Percentiles rank a stretch among this genome's conserved stretches.
Evolutionary conservation across 2,888 invertebrate genomes (phyloP).

Genomic region (Pristionchus mayeri): DNA sequence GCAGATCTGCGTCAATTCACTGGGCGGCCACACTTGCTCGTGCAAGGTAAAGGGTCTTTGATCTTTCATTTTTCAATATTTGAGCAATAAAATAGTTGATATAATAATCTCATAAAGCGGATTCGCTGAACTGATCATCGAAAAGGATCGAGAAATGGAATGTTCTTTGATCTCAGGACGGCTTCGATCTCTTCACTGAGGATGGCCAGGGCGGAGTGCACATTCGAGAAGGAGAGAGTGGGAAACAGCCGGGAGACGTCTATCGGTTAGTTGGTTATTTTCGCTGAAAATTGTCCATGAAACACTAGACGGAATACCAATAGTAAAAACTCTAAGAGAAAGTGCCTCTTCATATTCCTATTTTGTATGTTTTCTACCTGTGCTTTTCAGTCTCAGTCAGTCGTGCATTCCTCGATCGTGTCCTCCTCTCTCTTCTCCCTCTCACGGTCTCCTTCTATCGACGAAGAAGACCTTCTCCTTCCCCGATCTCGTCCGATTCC

Average conservation of each 20-base stretch:
- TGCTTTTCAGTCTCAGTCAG: constrained; percentile 84
- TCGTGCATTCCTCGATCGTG: constrained; percentile 72
- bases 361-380: too few relatives aligned
- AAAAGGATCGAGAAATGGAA: too few relatives aligned
- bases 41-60: constrained; percentile 84
- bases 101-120: too few relatives aligned
- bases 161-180: constrained; percentile 79
- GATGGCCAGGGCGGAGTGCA: constrained; percentile 92
- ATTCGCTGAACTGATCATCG: too few relatives aligned
- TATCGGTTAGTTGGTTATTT: constrained; percentile 40
- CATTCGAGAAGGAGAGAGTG: constrained; percentile 89
- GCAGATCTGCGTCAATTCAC: constrained; percentile 74
- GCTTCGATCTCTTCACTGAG: constrained; percentile 88
- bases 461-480: constrained; percentile 63
- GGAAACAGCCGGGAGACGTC: constrained; percentile 86
- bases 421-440: constrained; percentile 66
- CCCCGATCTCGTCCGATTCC: constrained; percentile 85
- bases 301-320: too few relatives aligned
- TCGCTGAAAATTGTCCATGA: neutral
- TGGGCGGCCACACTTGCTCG: constrained; percentile 83
- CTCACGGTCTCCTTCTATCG: constrained; percentile 73
- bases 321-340: too few relatives aligned
- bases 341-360: too few relatives aligned
- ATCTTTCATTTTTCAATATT: neutral
- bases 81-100: neutral